Evolutionary conservation across 2,113 vertebrate genomes (phyloP).

Genomic region (Chlorocebus sabaeus): DNA sequence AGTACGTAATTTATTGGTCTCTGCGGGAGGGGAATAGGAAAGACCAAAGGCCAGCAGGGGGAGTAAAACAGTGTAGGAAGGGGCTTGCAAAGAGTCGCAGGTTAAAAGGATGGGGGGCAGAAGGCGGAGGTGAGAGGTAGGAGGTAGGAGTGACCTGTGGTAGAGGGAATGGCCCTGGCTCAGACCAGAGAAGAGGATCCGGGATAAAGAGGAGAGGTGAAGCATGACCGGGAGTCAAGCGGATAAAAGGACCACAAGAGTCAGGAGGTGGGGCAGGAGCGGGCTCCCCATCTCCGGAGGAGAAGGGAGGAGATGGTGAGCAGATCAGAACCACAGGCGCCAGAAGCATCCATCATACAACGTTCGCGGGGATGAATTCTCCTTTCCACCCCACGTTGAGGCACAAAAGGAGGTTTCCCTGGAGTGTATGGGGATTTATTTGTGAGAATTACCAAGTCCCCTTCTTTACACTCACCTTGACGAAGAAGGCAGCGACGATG

Average conservation of each 20-base stretch:
- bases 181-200: background rate
- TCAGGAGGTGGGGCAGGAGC: background rate
- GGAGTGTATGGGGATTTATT: background rate
- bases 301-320: background rate
- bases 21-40: background rate
- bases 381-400: background rate
- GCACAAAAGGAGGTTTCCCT: background rate
- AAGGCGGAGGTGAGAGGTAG: background rate
- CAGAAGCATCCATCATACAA: background rate
- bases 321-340: background rate
- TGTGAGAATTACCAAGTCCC: background rate
- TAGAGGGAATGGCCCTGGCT: background rate
- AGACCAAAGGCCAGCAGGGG: background rate
- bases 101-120: background rate
- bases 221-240: background rate
- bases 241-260: background rate
- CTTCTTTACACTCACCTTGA: conserved; percentile 52
- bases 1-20: background rate
- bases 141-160: background rate
- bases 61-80: background rate
- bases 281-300: background rate
- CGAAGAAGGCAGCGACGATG: background rate
- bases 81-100: background rate
- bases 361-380: background rate
- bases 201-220: background rate